Evolutionary conservation across 2,113 vertebrate species (phyloP).

Genomic region (Microcebus griseorufus): DNA sequence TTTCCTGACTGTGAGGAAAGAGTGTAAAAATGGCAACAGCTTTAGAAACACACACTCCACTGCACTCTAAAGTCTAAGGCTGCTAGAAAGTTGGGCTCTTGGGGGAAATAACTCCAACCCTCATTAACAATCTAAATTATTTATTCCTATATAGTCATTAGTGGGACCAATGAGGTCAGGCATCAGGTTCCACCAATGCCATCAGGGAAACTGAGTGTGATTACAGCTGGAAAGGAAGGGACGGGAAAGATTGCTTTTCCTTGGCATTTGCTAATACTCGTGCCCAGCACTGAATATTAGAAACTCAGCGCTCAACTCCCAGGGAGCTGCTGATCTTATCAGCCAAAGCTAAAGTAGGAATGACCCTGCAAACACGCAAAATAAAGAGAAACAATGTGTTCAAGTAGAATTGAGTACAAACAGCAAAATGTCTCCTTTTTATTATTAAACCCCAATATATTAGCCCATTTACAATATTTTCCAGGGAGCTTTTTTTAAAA

Average conservation of each 20-base stretch:
- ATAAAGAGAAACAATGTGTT: not conserved
- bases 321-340: not conserved
- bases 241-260: not conserved
- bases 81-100: not conserved
- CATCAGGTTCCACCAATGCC: not conserved
- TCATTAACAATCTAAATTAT: constrained; percentile 39
- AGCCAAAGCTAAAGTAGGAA: not conserved
- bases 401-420: not conserved
- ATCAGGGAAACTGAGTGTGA: not conserved
- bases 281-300: not conserved
- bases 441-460: not conserved
- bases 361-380: not conserved
- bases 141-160: constrained; percentile 35
- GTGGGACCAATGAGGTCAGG: constrained; percentile 20
- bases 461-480: not conserved
- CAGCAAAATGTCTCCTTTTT: not conserved
- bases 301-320: not conserved
- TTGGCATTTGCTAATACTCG: not conserved
- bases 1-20: not conserved
- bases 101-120: not conserved
- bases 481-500: not conserved
- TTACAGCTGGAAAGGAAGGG: not conserved
- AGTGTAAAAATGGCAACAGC: not conserved
- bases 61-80: not conserved
- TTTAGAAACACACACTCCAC: not conserved